A percentile compares a stretch with the other conserved stretches of the same genome.
Conservation (phyloP, 2,797 vertebrate species). For the Octomys mimax region DNA sequence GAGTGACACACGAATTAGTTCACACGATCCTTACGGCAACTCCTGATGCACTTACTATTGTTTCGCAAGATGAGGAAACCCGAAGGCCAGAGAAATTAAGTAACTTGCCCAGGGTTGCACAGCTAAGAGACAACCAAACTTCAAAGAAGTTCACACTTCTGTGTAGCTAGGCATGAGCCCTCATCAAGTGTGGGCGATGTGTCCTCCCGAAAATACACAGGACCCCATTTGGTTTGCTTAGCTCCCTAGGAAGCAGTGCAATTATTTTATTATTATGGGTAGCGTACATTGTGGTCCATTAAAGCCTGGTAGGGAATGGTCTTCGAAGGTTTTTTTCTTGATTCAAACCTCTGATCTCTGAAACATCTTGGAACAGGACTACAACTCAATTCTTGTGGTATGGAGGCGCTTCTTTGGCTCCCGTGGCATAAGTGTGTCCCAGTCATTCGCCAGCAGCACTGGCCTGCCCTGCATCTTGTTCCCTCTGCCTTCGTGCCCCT, state of each 20-base stretch:
- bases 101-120: not conserved
- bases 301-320: not conserved
- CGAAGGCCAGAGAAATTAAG: slow-evolving; percentile 18
- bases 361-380: slow-evolving; percentile 51
- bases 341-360: slow-evolving; percentile 41
- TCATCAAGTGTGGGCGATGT: not conserved
- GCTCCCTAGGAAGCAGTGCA: not conserved
- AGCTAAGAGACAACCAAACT: not conserved
- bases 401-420: slow-evolving; percentile 85
- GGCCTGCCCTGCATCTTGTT: slow-evolving; percentile 84
- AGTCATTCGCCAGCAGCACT: slow-evolving; percentile 83
- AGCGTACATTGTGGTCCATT: not conserved
- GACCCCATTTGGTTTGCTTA: not conserved
- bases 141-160: slow-evolving; percentile 10
- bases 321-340: slow-evolving; percentile 70
- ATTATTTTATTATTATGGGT: not conserved
- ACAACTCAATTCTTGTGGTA: slow-evolving; percentile 75
- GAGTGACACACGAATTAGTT: not conserved
- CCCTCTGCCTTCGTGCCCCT: slow-evolving; percentile 76
- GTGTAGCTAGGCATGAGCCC: not conserved
- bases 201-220: slow-evolving; percentile 11
- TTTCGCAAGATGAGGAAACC: slow-evolving; percentile 14
- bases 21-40: not conserved
- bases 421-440: slow-evolving; percentile 72
- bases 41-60: not conserved